These are phyloP conservation scores for Chloroclystis v-ata DNA, from an alignment of 2,888 invertebrate genomes.

Conservation along the genomic window DNA sequence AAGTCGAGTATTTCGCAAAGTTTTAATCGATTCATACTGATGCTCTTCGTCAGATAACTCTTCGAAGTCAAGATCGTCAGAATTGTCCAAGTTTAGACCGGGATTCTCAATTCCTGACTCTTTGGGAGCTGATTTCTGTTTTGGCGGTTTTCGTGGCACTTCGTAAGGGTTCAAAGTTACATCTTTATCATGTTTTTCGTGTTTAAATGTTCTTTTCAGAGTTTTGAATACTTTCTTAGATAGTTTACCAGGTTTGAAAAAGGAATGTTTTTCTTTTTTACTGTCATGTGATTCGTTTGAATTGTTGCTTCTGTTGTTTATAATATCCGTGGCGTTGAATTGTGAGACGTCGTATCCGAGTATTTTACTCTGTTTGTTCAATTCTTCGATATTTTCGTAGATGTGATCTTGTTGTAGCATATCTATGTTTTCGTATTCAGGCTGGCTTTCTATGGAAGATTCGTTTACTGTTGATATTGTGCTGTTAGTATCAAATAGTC, in stretches of 20 bases:
- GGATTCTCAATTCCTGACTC: constrained; percentile 71
- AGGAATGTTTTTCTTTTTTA: constrained; percentile 58
- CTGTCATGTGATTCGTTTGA: constrained; percentile 61
- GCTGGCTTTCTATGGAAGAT: constrained; percentile 42
- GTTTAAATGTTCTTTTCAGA: constrained; percentile 65
- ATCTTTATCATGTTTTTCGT: constrained; percentile 56
- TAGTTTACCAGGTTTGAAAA: constrained; percentile 60
- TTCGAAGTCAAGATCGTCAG: constrained; percentile 71
- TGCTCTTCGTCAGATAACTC: constrained; percentile 56
- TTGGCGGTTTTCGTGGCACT: constrained; percentile 61
- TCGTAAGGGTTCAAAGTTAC: constrained; percentile 65
- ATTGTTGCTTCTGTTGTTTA: constrained; percentile 52
- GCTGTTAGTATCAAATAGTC: constrained; percentile 63
- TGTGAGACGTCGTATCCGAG: constrained; percentile 67
- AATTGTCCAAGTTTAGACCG: constrained; percentile 61
- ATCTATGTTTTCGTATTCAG: constrained; percentile 67
- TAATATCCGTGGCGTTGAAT: constrained; percentile 63
- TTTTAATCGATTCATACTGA: constrained; percentile 68
- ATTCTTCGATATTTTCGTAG: constrained; percentile 60
- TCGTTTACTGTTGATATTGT: constrained; percentile 69
- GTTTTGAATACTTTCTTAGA: constrained; percentile 69
- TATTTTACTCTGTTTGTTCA: constrained; percentile 72
- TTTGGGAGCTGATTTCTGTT: constrained; percentile 47
- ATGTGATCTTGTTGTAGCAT: constrained; percentile 51
- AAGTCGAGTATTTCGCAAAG: constrained; percentile 59